Conservation (phyloP, 2,888 invertebrate genomes). For the Lamellibrachia satsuma region DNA sequence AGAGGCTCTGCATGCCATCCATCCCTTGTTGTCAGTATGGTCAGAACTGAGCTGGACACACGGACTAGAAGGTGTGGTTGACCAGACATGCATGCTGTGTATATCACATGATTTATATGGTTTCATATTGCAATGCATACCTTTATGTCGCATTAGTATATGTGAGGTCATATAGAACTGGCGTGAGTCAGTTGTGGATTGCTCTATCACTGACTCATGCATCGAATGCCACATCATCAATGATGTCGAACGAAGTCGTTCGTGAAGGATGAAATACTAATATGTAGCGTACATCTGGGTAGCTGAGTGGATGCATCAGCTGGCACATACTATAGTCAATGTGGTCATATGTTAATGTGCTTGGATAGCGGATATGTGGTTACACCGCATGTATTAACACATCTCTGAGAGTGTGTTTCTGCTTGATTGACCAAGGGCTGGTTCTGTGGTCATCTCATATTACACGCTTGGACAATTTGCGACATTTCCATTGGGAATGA, state of each 20-base stretch:
- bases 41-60: neutral
- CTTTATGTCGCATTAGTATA: neutral
- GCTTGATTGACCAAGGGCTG: neutral
- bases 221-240: neutral
- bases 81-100: neutral
- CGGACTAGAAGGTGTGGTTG: neutral
- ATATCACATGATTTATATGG: neutral
- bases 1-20: neutral
- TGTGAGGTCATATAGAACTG: neutral
- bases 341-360: neutral
- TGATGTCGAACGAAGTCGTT: neutral
- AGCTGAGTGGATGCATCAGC: neutral
- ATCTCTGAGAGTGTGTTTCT: neutral
- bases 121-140: neutral
- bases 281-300: neutral
- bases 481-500: neutral
- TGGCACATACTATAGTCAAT: neutral
- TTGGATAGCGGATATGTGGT: neutral
- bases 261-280: neutral
- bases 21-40: neutral
- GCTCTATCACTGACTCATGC: neutral
- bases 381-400: neutral
- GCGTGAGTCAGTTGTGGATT: neutral
- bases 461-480: neutral
- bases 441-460: neutral